phyloP scores from a whole-genome alignment of 92 coral and sea anemone genomes.

The Phenganax marumi region DNA sequence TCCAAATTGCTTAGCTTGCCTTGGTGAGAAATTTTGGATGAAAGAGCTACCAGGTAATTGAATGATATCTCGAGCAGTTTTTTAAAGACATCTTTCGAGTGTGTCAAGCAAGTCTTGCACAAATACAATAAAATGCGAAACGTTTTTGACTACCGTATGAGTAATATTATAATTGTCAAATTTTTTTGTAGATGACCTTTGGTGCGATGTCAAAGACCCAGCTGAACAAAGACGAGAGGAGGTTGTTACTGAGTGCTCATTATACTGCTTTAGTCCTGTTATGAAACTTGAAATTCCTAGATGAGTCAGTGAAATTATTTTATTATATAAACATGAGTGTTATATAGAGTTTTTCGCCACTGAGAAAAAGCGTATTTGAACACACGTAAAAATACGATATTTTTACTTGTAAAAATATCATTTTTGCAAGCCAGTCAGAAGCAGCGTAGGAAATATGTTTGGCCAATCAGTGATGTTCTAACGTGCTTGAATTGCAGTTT shows the following conservation, averaged over 20 bases:
- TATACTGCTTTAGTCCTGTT: neutral
- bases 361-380: too few species aligned
- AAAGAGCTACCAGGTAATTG: slow-evolving; percentile 80
- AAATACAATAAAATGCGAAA: too few species aligned
- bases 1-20: slow-evolving; percentile 85
- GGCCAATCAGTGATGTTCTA: too few species aligned
- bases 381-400: too few species aligned
- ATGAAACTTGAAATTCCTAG: too few species aligned
- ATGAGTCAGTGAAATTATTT: too few species aligned
- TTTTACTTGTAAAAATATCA: too few species aligned
- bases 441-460: too few species aligned
- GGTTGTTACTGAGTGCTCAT: slow-evolving; percentile 36
- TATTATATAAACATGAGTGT: too few species aligned
- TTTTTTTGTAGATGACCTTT: slow-evolving; percentile 62
- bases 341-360: too few species aligned
- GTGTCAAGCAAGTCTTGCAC: neutral
- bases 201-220: slow-evolving; percentile 83
- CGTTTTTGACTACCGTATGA: neutral
- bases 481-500: too few species aligned
- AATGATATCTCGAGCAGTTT: neutral
- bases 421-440: too few species aligned
- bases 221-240: slow-evolving; percentile 71
- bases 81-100: neutral
- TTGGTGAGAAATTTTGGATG: slow-evolving; percentile 91
- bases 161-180: neutral